phyloP scores from a whole-genome alignment of 2,888 invertebrate species.

The Philonicus albiceps region DNA sequence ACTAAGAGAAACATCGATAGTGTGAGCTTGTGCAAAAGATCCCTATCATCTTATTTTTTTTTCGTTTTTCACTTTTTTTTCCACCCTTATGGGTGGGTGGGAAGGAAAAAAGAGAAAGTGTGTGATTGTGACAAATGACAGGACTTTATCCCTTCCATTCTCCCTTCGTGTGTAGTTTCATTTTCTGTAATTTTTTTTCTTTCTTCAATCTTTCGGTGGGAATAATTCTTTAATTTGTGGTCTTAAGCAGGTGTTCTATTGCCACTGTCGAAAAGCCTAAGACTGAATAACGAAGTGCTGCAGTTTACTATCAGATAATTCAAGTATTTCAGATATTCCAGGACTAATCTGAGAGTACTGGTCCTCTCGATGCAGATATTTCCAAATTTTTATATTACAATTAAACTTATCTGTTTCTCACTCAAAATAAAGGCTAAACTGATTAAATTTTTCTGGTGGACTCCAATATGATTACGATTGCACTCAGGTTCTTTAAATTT shows the following conservation, averaged over 20 bases:
- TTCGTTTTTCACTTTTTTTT: not conserved
- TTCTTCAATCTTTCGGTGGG: not conserved
- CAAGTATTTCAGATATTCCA: not conserved
- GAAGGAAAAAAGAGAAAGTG: not conserved
- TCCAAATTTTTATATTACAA: no score
- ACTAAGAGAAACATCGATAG: not conserved
- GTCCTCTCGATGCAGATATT: not conserved
- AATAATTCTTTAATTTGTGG: constrained; percentile 12
- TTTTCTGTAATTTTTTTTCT: not conserved
- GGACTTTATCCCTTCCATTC: constrained; percentile 12
- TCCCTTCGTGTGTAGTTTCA: not conserved
- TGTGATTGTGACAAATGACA: constrained; percentile 34
- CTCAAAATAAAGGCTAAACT: no score
- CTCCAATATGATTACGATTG: no score
- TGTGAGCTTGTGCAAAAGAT: constrained; percentile 1
- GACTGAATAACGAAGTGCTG: not conserved
- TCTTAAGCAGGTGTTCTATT: not conserved
- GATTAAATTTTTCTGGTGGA: no score
- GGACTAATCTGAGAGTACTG: not conserved
- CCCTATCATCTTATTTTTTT: constrained; percentile 24
- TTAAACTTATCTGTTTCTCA: no score
- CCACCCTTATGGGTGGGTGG: not conserved
- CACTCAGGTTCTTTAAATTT: no score
- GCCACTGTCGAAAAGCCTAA: not conserved
- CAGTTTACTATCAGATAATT: not conserved